These are phyloP conservation scores for Nycticryphes semicollaris DNA, from an alignment of 2,113 vertebrate species.

Conservation along the genomic window DNA sequence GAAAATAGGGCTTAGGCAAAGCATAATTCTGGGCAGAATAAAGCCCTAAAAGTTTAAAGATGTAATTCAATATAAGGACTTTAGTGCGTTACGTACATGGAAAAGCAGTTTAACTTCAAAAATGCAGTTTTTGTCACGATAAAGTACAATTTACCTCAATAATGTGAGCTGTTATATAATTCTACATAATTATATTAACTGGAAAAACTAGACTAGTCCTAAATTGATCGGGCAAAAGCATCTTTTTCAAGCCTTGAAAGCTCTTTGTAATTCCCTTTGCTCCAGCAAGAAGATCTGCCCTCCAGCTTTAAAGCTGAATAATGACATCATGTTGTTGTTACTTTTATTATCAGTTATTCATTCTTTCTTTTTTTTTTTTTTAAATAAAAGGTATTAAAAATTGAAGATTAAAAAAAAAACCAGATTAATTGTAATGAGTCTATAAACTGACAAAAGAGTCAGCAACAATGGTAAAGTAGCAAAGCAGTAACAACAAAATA, in stretches of 20 bases:
- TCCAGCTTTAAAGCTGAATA: slow-evolving; percentile 69
- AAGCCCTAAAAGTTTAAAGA: slow-evolving; percentile 50
- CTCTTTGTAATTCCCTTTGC: slow-evolving; percentile 74
- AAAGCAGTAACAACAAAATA: neutral
- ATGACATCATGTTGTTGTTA: slow-evolving; percentile 57
- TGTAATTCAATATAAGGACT: slow-evolving; percentile 50
- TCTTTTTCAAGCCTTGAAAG: slow-evolving; percentile 74
- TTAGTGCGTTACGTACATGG: slow-evolving; percentile 41
- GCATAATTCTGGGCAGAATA: slow-evolving; percentile 16
- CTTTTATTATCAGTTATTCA: slow-evolving; percentile 62
- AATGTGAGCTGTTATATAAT: slow-evolving; percentile 78
- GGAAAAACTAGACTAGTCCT: slow-evolving; percentile 77
- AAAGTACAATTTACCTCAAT: slow-evolving; percentile 79
- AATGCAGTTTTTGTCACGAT: slow-evolving; percentile 73
- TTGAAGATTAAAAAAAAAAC: slow-evolving; percentile 65
- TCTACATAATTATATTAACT: slow-evolving; percentile 82
- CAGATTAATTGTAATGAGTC: slow-evolving; percentile 66
- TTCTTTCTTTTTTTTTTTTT: neutral
- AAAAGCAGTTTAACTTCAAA: slow-evolving; percentile 71
- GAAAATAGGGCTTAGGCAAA: slow-evolving; percentile 6
- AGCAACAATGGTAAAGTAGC: neutral
- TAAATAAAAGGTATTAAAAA: slow-evolving; percentile 50
- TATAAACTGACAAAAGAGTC: slow-evolving; percentile 54
- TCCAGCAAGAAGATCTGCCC: slow-evolving; percentile 74
- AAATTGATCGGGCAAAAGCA: slow-evolving; percentile 74